A percentile compares a stretch with the other conserved stretches of the same genome.
These are phyloP conservation scores for Scaptomyza hsui DNA, from an alignment of 1,140 invertebrate genomes.

Conservation along the genomic window DNA sequence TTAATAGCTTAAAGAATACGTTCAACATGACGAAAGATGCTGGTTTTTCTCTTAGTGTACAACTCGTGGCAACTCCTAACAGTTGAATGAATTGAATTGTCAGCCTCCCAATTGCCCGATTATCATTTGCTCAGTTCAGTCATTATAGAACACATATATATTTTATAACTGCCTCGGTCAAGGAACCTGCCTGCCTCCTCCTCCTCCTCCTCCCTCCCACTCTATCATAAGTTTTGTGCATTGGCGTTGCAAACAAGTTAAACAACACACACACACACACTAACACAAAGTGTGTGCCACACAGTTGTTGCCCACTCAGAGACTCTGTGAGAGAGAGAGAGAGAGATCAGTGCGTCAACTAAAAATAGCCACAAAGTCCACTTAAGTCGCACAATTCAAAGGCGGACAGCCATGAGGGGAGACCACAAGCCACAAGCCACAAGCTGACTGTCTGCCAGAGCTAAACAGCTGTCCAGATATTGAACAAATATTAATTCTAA, in stretches of 20 bases:
- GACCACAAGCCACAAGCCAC: too few relatives aligned
- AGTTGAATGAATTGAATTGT: conserved; percentile 72
- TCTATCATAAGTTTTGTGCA: conserved; percentile 34
- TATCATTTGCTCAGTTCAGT: conserved; percentile 29
- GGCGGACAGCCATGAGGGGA: too few relatives aligned
- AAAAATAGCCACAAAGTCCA: conserved; percentile 71
- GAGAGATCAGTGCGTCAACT: conserved; percentile 34
- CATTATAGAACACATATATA: not conserved
- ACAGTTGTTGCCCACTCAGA: conserved; percentile 53
- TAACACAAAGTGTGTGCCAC: not conserved
- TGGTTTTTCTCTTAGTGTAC: not conserved
- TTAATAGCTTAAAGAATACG: conserved; percentile 67
- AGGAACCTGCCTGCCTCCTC: conserved; percentile 47
- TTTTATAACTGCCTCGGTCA: conserved; percentile 45
- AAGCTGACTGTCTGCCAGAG: conserved; percentile 33
- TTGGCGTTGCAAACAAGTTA: conserved; percentile 61
- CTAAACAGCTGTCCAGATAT: conserved; percentile 45
- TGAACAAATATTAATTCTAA: conserved; percentile 50
- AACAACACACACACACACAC: conserved; percentile 6
- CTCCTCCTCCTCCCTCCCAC: too few relatives aligned
- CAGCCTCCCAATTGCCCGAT: conserved; percentile 48
- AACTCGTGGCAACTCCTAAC: conserved; percentile 36
- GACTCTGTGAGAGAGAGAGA: too few relatives aligned
- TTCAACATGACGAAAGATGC: conserved; percentile 1
- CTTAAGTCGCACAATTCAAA: conserved; percentile 49